A percentile compares a stretch with the other conserved stretches of the same genome.
These are phyloP conservation scores for Drosophila leonis DNA, from an alignment of 2,888 invertebrate species.

Conservation along the genomic window DNA sequence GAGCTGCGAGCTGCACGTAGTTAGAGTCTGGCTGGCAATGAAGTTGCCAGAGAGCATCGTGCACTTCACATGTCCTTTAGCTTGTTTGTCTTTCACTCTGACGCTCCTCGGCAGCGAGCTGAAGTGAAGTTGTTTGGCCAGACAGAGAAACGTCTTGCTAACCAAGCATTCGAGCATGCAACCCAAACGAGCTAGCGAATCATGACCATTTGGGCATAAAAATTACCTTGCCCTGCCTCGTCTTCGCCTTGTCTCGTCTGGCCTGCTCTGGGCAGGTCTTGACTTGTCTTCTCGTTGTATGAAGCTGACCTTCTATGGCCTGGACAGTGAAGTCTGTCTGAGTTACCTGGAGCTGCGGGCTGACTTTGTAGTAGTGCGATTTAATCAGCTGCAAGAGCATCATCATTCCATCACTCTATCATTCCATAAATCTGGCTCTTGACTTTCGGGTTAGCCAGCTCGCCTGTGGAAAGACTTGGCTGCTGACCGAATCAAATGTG, in stretches of 20 bases:
- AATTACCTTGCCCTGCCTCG: constrained; percentile 64
- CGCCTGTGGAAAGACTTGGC: constrained; percentile 28
- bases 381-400: constrained; percentile 48
- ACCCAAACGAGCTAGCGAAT: constrained; percentile 64
- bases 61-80: constrained; percentile 80
- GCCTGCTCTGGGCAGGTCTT: constrained; percentile 16
- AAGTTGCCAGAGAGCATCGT: constrained; percentile 66
- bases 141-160: constrained; percentile 53
- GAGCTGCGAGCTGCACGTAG: constrained; percentile 5
- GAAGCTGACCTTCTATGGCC: constrained; percentile 63
- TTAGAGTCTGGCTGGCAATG: constrained; percentile 45
- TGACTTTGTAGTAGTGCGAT: constrained; percentile 29
- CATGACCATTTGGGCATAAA: constrained; percentile 77
- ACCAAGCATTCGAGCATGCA: constrained; percentile 21
- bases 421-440: constrained; percentile 38
- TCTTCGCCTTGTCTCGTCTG: not conserved
- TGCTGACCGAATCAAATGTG: constrained; percentile 28
- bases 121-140: constrained; percentile 72
- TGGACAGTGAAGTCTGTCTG: constrained; percentile 10
- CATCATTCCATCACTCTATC: constrained; percentile 28
- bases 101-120: constrained; percentile 45
- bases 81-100: constrained; percentile 81
- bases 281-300: constrained; percentile 30
- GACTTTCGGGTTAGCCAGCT: constrained; percentile 41
- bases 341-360: constrained; percentile 44